These are phyloP conservation scores for Loripinus fragilis DNA, from an alignment of 2,888 invertebrate species.

Conservation along the genomic window DNA sequence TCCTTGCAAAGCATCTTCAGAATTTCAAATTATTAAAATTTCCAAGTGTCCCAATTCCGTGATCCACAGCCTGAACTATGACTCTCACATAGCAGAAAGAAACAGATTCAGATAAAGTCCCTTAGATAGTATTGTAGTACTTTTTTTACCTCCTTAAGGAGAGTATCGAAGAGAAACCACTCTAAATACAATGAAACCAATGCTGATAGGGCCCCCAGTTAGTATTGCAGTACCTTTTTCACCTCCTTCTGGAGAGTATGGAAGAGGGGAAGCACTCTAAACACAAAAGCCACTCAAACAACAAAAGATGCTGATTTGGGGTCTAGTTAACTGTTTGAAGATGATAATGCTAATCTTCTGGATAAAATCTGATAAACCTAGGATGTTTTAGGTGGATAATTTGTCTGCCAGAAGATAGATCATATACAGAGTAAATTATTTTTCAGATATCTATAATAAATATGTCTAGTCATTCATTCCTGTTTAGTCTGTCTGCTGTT, in stretches of 20 bases:
- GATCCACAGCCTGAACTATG: too few species aligned
- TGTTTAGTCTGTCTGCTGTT: slow-evolving; percentile 6
- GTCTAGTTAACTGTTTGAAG: slow-evolving; percentile 3
- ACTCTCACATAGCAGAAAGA: too few species aligned
- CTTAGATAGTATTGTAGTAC: too few species aligned
- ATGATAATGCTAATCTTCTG: slow-evolving; percentile 52
- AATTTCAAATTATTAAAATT: too few species aligned
- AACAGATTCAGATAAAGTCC: too few species aligned
- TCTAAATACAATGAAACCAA: too few species aligned
- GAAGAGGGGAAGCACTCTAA: neutral
- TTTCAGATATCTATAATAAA: slow-evolving; percentile 21
- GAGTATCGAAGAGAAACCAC: too few species aligned
- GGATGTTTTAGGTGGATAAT: slow-evolving; percentile 49
- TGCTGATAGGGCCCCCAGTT: too few species aligned
- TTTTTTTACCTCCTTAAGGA: too few species aligned
- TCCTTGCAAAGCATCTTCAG: too few species aligned
- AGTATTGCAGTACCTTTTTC: neutral
- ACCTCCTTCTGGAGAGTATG: neutral
- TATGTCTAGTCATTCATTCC: slow-evolving; percentile 37
- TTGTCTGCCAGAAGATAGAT: slow-evolving; percentile 41
- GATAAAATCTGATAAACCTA: slow-evolving; percentile 53
- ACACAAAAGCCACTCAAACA: slow-evolving; percentile 14
- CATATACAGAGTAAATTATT: slow-evolving; percentile 16
- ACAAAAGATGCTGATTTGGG: slow-evolving; percentile 14
- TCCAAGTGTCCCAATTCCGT: too few species aligned